Percentiles rank a stretch among this genome's conserved stretches.
Evolutionary conservation across 1,140 invertebrate species (phyloP).

Genomic region (Diachasmimorpha longicaudata): DNA sequence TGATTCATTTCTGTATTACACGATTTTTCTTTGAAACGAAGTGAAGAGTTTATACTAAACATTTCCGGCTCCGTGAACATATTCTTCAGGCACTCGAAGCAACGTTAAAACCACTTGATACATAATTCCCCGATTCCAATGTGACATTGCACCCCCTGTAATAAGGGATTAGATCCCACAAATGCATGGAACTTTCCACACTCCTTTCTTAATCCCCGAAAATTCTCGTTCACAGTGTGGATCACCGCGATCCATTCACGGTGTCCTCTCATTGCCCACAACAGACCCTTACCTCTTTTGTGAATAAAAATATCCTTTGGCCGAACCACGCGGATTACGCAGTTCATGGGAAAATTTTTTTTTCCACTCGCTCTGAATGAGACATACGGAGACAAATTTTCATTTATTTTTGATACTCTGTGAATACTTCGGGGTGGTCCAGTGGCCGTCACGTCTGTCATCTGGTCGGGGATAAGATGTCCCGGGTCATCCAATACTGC

Average conservation of each 20-base stretch:
- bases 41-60: not conserved
- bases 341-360: conserved; percentile 1
- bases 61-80: not conserved
- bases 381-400: not conserved
- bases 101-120: conserved; percentile 5
- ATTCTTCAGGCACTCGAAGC: not conserved
- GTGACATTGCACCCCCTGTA: conserved; percentile 1
- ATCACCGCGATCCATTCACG: not conserved
- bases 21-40: not conserved
- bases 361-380: not conserved
- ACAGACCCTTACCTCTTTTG: not conserved
- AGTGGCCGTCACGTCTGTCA: conserved; percentile 44
- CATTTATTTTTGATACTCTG: conserved; percentile 10
- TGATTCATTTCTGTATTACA: no score
- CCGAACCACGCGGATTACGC: not conserved
- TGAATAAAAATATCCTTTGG: not conserved
- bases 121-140: not conserved
- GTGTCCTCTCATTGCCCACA: not conserved
- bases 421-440: conserved; percentile 44
- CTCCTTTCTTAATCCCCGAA: conserved; percentile 5
- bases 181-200: not conserved
- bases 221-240: not conserved
- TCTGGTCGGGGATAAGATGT: conserved; percentile 44
- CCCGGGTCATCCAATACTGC: conserved; percentile 42
- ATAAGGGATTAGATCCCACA: conserved; percentile 5